Evolutionary conservation across 2,888 invertebrate species (phyloP).

Genomic region (Theretra japonica): DNA sequence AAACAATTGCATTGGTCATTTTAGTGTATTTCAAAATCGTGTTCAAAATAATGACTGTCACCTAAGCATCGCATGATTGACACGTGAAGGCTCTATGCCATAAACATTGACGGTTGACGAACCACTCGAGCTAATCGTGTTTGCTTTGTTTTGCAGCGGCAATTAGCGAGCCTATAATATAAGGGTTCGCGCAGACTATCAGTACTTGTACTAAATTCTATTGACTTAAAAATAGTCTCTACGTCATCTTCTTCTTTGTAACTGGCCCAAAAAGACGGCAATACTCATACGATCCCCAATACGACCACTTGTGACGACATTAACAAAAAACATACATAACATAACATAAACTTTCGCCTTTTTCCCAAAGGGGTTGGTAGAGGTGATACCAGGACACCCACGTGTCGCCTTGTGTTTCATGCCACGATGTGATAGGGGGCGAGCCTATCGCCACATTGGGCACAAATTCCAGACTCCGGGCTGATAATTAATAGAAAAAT

Average conservation of each 20-base stretch:
- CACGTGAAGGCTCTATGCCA: conserved; percentile 50
- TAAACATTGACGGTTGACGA: conserved; percentile 37
- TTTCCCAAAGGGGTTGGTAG: too few species aligned
- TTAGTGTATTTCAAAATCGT: neutral
- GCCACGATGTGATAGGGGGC: too few species aligned
- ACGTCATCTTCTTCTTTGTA: neutral
- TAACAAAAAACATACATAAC: too few species aligned
- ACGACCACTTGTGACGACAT: too few species aligned
- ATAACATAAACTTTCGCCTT: too few species aligned
- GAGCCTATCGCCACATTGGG: too few species aligned
- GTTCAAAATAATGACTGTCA: neutral
- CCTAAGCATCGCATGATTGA: neutral
- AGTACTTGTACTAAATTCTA: conserved; percentile 43
- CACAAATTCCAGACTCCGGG: too few species aligned
- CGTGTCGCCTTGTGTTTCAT: too few species aligned
- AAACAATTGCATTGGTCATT: neutral
- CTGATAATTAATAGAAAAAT: too few species aligned
- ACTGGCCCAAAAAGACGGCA: too few species aligned
- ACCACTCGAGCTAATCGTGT: conserved; percentile 48
- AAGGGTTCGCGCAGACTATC: conserved; percentile 44
- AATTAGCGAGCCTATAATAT: conserved; percentile 52
- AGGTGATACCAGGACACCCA: too few species aligned
- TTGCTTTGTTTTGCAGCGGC: conserved; percentile 51
- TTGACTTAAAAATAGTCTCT: conserved; percentile 7
- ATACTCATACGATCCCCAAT: too few species aligned